Conservation (phyloP, 2,113 vertebrate species). For the Pandion haliaetus region DNA sequence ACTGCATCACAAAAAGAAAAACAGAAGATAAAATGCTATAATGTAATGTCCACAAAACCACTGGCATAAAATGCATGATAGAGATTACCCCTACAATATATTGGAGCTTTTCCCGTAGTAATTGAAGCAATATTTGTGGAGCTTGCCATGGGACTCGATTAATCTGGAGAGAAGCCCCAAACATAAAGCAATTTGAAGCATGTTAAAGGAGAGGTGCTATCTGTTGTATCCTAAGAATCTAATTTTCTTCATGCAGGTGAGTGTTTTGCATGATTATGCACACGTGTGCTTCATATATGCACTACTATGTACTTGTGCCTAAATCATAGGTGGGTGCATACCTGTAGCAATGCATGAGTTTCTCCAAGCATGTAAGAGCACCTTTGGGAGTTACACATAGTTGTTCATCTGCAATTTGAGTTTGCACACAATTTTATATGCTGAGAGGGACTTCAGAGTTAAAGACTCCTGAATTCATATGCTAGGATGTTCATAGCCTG, state of each 20-base stretch:
- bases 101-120: neutral
- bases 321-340: neutral
- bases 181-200: neutral
- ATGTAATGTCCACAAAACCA: neutral
- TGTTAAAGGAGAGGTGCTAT: neutral
- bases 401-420: neutral
- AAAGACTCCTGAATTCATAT: neutral
- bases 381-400: neutral
- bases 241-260: neutral
- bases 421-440: neutral
- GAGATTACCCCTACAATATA: neutral
- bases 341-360: neutral
- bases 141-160: neutral
- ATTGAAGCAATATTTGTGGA: neutral
- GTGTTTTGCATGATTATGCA: neutral
- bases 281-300: neutral
- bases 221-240: neutral
- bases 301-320: neutral
- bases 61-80: neutral
- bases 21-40: slow-evolving; percentile 15
- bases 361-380: neutral
- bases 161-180: neutral
- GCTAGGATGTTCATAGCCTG: neutral
- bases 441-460: neutral
- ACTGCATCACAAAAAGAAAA: slow-evolving; percentile 9